Evolutionary conservation across 2,888 invertebrate genomes (phyloP).

Genomic region (Gisinianus flammeolus): DNA sequence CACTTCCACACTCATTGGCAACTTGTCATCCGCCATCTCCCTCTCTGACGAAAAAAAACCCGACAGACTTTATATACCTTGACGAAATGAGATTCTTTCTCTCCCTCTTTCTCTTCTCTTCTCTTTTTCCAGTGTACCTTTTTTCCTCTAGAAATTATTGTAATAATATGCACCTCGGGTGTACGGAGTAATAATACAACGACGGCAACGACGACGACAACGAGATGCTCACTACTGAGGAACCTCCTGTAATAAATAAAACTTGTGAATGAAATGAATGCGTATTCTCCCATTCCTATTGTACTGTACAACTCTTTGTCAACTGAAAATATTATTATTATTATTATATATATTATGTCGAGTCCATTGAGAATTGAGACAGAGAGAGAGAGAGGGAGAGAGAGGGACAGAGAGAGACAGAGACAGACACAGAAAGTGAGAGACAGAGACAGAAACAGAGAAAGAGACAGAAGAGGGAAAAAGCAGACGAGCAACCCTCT

Average conservation of each 20-base stretch:
- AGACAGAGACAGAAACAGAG: constrained; percentile 2
- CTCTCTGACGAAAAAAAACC: constrained; percentile 21
- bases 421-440: too few relatives aligned
- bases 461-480: background rate
- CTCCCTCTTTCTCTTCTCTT: constrained; percentile 28
- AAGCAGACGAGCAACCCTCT: background rate
- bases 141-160: constrained; percentile 27
- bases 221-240: background rate
- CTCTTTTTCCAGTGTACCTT: constrained; percentile 14
- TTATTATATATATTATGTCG: background rate
- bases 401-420: too few relatives aligned
- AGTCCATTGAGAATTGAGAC: background rate
- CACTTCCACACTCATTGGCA: constrained; percentile 37
- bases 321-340: constrained; percentile 26
- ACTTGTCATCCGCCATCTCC: constrained; percentile 36
- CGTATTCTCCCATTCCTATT: too few relatives aligned
- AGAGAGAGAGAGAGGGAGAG: background rate
- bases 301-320: constrained; percentile 30
- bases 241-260: constrained; percentile 35
- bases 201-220: background rate
- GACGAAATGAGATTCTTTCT: constrained; percentile 36
- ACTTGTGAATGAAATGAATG: constrained; percentile 32
- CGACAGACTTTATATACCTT: constrained; percentile 37
- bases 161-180: constrained; percentile 38
- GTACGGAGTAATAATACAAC: constrained; percentile 27